phyloP scores from a whole-genome alignment of 2,888 invertebrate genomes.

The Lithophane socia region DNA sequence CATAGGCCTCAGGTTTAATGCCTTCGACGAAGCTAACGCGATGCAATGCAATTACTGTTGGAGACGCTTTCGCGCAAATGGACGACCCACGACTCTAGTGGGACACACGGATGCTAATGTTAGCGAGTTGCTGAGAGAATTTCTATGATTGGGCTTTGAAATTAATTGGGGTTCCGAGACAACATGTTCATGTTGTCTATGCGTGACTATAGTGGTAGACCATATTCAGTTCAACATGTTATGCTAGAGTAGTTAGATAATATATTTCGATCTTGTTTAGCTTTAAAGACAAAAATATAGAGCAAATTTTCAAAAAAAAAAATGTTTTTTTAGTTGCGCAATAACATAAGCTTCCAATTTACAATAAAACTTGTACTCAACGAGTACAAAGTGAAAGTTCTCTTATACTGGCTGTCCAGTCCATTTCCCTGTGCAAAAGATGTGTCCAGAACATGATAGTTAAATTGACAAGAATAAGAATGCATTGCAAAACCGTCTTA shows the following conservation, averaged over 20 bases:
- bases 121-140: constrained; percentile 35
- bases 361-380: background rate
- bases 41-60: constrained; percentile 71
- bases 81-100: constrained; percentile 59
- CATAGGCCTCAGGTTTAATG: constrained; percentile 64
- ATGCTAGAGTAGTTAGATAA: no score
- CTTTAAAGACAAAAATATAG: no score
- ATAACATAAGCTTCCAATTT: background rate
- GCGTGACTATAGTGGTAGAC: background rate
- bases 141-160: constrained; percentile 13
- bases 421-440: background rate
- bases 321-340: background rate
- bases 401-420: background rate
- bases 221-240: background rate
- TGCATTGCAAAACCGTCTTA: background rate
- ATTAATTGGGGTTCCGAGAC: background rate
- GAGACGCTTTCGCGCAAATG: constrained; percentile 75
- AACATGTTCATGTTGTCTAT: background rate
- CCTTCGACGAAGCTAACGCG: constrained; percentile 63
- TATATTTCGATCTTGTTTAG: background rate
- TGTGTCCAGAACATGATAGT: background rate
- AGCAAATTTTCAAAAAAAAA: background rate
- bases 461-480: constrained; percentile 11
- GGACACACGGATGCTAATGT: constrained; percentile 65
- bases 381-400: background rate